Percentiles rank a stretch among this genome's conserved stretches.
Evolutionary conservation across 1,140 invertebrate species (phyloP).

Genomic region (Drosophila sp.): DNA sequence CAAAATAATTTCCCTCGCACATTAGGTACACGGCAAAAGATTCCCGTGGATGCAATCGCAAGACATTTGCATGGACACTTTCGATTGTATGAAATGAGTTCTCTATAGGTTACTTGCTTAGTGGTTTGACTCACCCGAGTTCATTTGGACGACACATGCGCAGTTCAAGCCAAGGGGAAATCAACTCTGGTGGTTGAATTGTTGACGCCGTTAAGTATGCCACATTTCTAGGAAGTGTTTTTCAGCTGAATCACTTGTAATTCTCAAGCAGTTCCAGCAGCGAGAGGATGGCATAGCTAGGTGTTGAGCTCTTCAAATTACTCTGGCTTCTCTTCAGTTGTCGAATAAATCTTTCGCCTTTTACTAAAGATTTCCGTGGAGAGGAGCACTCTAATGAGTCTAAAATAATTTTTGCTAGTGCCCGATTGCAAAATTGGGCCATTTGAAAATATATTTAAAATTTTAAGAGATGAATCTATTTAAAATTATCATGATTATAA

Average conservation of each 20-base stretch:
- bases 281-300: background rate
- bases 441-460: conserved; percentile 51
- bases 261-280: conserved; percentile 54
- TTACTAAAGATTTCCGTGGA: conserved; percentile 85
- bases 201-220: conserved; percentile 35
- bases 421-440: conserved; percentile 72
- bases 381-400: conserved; percentile 65
- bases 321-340: conserved; percentile 62
- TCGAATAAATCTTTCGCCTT: conserved; percentile 86
- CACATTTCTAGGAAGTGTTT: background rate
- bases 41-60: too few relatives aligned
- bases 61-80: too few relatives aligned
- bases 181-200: conserved; percentile 21
- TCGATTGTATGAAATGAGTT: too few relatives aligned
- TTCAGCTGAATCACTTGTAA: conserved; percentile 8
- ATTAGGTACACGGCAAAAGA: too few relatives aligned
- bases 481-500: too few relatives aligned
- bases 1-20: too few relatives aligned
- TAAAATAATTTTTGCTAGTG: conserved; percentile 83
- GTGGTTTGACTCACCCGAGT: background rate
- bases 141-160: conserved; percentile 23
- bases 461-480: too few relatives aligned
- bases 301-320: background rate
- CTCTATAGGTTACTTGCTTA: too few relatives aligned
- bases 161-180: conserved; percentile 6